Evolutionary conservation across 1,140 invertebrate species (phyloP).

Genomic region (Brachionus angularis): DNA sequence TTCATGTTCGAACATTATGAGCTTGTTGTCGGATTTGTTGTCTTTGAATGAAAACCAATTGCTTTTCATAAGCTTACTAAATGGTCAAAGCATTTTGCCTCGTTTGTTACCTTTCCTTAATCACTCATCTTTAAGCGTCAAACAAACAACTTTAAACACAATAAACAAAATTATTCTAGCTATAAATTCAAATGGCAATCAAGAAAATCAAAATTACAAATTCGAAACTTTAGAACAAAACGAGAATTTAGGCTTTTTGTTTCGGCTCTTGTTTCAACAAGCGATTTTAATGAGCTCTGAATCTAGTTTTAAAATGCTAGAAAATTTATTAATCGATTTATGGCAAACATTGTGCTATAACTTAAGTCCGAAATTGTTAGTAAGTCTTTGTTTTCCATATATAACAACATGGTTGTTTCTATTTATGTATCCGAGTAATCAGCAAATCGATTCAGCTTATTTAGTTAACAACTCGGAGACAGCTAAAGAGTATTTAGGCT

Average conservation of each 20-base stretch:
- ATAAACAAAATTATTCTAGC: conserved; percentile 40
- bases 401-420: conserved; percentile 37
- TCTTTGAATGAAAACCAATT: not conserved
- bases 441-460: conserved; percentile 38
- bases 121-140: conserved; percentile 9
- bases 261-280: conserved; percentile 37
- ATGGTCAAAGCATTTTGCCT: conserved; percentile 37
- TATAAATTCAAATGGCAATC: conserved; percentile 15
- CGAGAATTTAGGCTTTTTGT: conserved; percentile 8
- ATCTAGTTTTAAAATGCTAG: conserved; percentile 1
- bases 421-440: conserved; percentile 36
- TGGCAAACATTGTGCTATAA: conserved; percentile 24
- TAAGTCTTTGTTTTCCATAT: conserved; percentile 28
- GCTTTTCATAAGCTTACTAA: conserved; percentile 1
- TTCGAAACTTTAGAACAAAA: conserved; percentile 15
- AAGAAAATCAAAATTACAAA: not conserved
- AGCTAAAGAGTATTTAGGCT: conserved; percentile 32
- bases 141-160: conserved; percentile 21
- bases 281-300: conserved; percentile 37
- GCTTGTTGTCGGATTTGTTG: conserved; percentile 21
- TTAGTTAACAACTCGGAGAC: conserved; percentile 31
- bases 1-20: conserved; percentile 40
- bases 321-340: not conserved
- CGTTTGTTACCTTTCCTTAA: conserved; percentile 27
- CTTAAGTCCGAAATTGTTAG: conserved; percentile 12